Evolutionary conservation across 2,888 invertebrate species (phyloP).

Genomic region (Drosophila anceps): DNA sequence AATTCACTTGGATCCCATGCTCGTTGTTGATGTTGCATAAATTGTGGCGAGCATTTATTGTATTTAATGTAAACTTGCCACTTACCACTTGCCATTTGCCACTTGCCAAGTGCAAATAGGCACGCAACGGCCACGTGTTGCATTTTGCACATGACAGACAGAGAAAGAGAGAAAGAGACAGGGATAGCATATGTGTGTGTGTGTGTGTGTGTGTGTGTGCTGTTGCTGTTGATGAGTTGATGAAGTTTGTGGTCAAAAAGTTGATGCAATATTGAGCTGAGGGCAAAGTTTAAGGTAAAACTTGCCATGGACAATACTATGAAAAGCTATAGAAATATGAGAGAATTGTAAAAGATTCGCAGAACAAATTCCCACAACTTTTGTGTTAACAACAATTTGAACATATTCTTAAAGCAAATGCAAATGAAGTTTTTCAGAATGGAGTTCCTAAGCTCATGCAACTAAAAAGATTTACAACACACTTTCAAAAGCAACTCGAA

Average conservation of each 20-base stretch:
- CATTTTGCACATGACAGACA: slow-evolving; percentile 24
- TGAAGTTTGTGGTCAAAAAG: slow-evolving; percentile 66
- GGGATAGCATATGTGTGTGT: background rate
- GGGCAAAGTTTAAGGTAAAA: slow-evolving; percentile 23
- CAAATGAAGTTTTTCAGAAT: background rate
- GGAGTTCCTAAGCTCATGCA: background rate
- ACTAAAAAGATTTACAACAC: background rate
- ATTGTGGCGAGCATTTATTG: slow-evolving; percentile 73
- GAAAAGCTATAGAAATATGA: background rate
- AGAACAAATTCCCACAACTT: background rate
- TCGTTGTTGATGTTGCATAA: slow-evolving; percentile 67
- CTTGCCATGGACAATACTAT: background rate
- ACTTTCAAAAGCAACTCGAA: background rate
- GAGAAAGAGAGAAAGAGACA: background rate
- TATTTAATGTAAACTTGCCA: slow-evolving; percentile 77
- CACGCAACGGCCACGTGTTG: slow-evolving; percentile 75
- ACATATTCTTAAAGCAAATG: background rate
- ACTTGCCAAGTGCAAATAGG: slow-evolving; percentile 72
- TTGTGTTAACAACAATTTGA: background rate
- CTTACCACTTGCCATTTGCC: slow-evolving; percentile 69
- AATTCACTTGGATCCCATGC: slow-evolving; percentile 20
- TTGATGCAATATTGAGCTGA: slow-evolving; percentile 57
- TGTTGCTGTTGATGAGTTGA: slow-evolving; percentile 56
- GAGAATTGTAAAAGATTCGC: background rate
- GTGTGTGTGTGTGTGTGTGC: slow-evolving; percentile 30